Conservation (phyloP, 2,113 vertebrate species). For the Emydura subglobosa region DNA sequence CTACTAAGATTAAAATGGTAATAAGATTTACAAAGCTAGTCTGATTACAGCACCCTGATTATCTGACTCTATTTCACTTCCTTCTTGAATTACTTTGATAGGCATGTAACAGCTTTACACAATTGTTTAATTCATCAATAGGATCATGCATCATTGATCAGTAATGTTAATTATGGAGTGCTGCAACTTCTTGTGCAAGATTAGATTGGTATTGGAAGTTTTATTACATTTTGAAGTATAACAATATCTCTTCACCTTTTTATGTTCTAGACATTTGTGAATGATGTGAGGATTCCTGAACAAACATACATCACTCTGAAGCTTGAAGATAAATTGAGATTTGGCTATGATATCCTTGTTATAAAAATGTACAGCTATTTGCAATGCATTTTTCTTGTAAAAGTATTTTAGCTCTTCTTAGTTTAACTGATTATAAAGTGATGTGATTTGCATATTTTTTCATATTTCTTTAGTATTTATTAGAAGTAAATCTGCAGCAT, state of each 20-base stretch:
- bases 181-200: background rate
- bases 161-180: background rate
- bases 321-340: slow-evolving; percentile 96
- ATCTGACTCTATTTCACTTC: background rate
- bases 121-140: background rate
- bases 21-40: background rate
- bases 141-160: background rate
- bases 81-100: background rate
- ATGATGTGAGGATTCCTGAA: slow-evolving; percentile 97
- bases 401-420: background rate
- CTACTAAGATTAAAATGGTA: background rate
- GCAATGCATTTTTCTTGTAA: background rate
- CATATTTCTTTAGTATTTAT: background rate
- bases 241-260: slow-evolving; percentile 42
- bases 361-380: background rate
- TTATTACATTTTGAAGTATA: background rate
- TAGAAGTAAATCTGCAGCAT: background rate
- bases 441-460: background rate
- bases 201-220: background rate
- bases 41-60: background rate
- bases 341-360: slow-evolving; percentile 99
- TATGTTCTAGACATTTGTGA: slow-evolving; percentile 92
- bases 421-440: background rate
- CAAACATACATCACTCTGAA: slow-evolving; percentile 98
- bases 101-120: background rate